A percentile compares a stretch with the other conserved stretches of the same genome.
phyloP scores from a whole-genome alignment of 2,888 invertebrate species.

The Spodoptera littoralis region DNA sequence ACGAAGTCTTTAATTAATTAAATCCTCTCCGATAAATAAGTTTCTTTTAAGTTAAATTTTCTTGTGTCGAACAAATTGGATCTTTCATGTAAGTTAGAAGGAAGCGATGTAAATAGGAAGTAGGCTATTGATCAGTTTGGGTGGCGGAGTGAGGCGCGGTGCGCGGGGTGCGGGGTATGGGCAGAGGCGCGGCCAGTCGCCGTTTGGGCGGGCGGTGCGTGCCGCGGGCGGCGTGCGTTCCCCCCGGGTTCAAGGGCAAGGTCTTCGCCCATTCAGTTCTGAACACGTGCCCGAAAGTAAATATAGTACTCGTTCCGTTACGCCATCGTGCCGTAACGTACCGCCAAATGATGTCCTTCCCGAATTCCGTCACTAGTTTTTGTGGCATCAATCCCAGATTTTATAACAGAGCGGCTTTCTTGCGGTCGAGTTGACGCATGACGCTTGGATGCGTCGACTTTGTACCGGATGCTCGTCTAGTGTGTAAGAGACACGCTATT shows the following conservation, averaged over 20 bases:
- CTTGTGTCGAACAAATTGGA: slow-evolving; percentile 35
- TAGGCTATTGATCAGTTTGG: slow-evolving; percentile 77
- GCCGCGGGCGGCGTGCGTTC: slow-evolving; percentile 79
- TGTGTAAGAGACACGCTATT: slow-evolving; percentile 38
- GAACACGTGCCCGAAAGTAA: slow-evolving; percentile 87
- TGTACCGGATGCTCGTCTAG: slow-evolving; percentile 49
- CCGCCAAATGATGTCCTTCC: slow-evolving; percentile 54
- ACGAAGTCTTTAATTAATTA: slow-evolving; percentile 26
- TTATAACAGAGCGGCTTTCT: slow-evolving; percentile 20
- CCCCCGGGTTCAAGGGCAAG: slow-evolving; percentile 86
- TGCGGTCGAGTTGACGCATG: slow-evolving; percentile 13
- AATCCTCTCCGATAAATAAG: slow-evolving; percentile 3
- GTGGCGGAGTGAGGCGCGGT: slow-evolving; percentile 59
- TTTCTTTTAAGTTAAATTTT: slow-evolving; percentile 33
- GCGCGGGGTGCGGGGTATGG: slow-evolving; percentile 48
- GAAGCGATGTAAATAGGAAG: slow-evolving; percentile 72
- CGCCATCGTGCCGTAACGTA: slow-evolving; percentile 74
- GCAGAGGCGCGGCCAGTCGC: slow-evolving; percentile 72
- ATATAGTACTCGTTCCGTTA: slow-evolving; percentile 84
- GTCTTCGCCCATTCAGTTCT: slow-evolving; percentile 84
- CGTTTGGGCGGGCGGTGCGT: slow-evolving; percentile 84
- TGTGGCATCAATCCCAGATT: slow-evolving; percentile 11
- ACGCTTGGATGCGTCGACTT: slow-evolving; percentile 19
- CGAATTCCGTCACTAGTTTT: slow-evolving; percentile 38
- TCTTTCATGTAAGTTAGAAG: slow-evolving; percentile 59